Percentiles rank a stretch among this genome's conserved stretches.
phyloP scores from a whole-genome alignment of 2,797 vertebrate species.

The Nyctibius grandis region DNA sequence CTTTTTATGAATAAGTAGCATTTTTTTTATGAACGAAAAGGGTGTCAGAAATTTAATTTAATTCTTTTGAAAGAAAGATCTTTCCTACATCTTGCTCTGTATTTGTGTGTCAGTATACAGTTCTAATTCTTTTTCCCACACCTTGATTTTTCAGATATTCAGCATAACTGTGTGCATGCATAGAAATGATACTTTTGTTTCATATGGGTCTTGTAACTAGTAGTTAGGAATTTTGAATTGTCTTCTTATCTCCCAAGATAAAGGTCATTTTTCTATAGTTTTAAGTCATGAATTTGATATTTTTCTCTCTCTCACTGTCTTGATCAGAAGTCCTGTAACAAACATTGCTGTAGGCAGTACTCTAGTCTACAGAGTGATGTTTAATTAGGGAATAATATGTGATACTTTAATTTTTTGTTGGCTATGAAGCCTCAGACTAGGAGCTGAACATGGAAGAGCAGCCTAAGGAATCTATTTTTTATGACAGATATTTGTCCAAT shows the following conservation, averaged over 20 bases:
- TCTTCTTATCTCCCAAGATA: constrained; percentile 9
- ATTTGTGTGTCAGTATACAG: neutral
- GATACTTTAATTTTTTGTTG: constrained; percentile 28
- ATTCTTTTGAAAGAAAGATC: neutral
- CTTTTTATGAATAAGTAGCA: neutral
- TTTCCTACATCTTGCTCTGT: neutral
- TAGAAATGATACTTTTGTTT: neutral
- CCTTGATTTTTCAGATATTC: neutral
- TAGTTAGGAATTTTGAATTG: constrained; percentile 2
- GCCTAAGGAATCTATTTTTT: neutral
- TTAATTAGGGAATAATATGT: neutral
- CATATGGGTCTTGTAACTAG: neutral
- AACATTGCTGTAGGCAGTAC: neutral
- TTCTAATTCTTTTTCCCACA: neutral
- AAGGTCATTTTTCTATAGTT: neutral
- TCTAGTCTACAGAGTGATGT: neutral
- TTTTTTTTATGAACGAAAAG: neutral
- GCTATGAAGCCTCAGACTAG: neutral
- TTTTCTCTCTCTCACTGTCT: constrained; percentile 23
- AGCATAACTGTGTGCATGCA: neutral
- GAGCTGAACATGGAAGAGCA: neutral
- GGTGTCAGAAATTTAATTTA: neutral
- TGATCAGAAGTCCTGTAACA: constrained; percentile 34
- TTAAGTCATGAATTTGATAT: constrained; percentile 10
- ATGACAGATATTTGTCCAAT: neutral